Evolutionary conservation across 1,140 invertebrate genomes (phyloP).

Genomic region (Temnothorax nylanderi): DNA sequence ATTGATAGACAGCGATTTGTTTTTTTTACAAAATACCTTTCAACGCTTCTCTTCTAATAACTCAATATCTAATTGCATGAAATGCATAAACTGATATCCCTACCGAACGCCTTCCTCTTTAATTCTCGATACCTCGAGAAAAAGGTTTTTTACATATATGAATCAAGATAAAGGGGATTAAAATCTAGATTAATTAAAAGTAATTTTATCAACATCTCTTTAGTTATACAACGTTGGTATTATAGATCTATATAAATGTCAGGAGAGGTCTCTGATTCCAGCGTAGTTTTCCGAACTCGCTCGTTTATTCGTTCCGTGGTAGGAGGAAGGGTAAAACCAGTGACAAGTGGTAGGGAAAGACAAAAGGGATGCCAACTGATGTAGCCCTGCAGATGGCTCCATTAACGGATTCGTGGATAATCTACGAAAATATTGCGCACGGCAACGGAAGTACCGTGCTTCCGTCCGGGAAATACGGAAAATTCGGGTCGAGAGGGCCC

Average conservation of each 20-base stretch:
- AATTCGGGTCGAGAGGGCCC: conserved; percentile 74
- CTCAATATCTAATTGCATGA: neutral
- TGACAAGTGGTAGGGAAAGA: conserved; percentile 42
- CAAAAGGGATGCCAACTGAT: conserved; percentile 49
- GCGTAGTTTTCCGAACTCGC: neutral
- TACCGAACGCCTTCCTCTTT: neutral
- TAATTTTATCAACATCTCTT: neutral
- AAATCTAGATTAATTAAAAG: neutral
- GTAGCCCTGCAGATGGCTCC: conserved; percentile 34
- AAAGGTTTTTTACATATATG: neutral
- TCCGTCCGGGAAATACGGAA: conserved; percentile 68
- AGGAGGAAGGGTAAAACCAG: conserved; percentile 17
- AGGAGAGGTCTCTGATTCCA: neutral
- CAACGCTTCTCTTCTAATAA: neutral
- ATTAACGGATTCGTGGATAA: conserved; percentile 67
- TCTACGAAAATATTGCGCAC: conserved; percentile 71
- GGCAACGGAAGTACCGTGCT: conserved; percentile 60
- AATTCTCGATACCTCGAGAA: neutral
- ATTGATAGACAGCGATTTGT: neutral
- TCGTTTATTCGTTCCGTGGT: neutral
- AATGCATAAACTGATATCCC: neutral
- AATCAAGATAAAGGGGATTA: neutral
- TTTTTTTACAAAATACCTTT: neutral
- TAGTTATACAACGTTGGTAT: neutral
- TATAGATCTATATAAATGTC: conserved; percentile 2